Percentiles rank a stretch among this genome's conserved stretches.
phyloP scores from a whole-genome alignment of 2,797 vertebrate genomes.

The Cossypha heuglini region DNA sequence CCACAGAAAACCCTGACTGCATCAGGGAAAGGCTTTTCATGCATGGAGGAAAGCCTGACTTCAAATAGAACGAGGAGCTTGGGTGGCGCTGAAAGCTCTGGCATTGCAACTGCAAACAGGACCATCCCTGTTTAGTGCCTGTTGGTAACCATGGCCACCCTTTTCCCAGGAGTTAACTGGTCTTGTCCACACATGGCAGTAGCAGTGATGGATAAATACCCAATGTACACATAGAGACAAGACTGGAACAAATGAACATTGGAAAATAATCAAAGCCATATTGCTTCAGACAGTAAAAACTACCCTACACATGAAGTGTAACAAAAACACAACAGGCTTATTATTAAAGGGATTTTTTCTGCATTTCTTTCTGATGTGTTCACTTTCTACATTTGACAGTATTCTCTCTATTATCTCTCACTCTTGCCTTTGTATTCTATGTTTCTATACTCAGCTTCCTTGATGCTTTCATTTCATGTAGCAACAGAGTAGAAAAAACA shows the following conservation, averaged over 20 bases:
- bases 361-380: too few species aligned
- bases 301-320: neutral
- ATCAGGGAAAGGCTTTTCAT: neutral
- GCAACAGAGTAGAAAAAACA: neutral
- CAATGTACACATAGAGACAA: neutral
- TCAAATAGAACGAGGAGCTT: accelerated
- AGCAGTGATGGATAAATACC: conserved; percentile 3
- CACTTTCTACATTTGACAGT: too few species aligned
- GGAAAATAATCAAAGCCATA: conserved; percentile 27
- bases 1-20: neutral
- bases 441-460: too few species aligned
- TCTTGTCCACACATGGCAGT: neutral
- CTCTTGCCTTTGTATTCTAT: too few species aligned
- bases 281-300: conserved; percentile 33
- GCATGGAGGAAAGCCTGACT: neutral
- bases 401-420: too few species aligned
- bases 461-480: too few species aligned
- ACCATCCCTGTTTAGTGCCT: neutral
- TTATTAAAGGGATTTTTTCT: neutral
- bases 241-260: conserved; percentile 21
- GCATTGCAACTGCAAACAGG: neutral
- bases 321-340: conserved; percentile 8
- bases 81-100: conserved; percentile 13
- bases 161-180: neutral
- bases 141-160: neutral